These are phyloP conservation scores for Thymelicus lineola DNA, from an alignment of 2,888 invertebrate species.

Conservation along the genomic window DNA sequence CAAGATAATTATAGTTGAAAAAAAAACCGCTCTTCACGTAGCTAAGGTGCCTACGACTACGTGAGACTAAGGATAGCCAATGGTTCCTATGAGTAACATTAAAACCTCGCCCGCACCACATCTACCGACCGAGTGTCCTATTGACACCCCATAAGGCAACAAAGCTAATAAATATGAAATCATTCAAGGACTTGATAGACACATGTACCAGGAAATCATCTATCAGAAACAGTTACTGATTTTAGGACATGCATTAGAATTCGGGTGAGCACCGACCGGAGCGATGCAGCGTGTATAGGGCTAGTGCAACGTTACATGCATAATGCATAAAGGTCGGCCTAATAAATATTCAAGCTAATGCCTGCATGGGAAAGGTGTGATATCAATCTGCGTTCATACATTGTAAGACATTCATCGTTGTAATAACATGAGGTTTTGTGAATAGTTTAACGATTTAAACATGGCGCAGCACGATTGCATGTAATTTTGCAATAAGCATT, in stretches of 20 bases:
- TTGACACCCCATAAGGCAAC: not conserved
- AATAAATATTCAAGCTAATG: conserved; percentile 22
- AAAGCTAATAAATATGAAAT: not conserved
- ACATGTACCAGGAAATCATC: conserved; percentile 10
- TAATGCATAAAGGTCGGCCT: conserved; percentile 7
- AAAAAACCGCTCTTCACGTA: no score
- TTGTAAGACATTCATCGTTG: conserved; percentile 5
- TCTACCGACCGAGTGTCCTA: no score
- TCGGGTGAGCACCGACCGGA: conserved; percentile 5
- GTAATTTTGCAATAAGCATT: no score
- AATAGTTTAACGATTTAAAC: not conserved
- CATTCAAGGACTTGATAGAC: not conserved
- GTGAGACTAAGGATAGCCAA: no score
- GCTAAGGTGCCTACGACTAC: no score
- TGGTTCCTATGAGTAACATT: no score
- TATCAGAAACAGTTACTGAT: conserved; percentile 19
- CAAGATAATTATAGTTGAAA: no score
- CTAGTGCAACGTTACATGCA: conserved; percentile 5
- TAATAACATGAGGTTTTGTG: not conserved
- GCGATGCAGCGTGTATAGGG: conserved; percentile 4
- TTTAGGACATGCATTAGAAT: conserved; percentile 15
- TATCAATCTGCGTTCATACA: conserved; percentile 9
- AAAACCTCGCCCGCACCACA: no score
- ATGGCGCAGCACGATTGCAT: not conserved
- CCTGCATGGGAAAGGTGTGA: conserved; percentile 21